phyloP scores from a whole-genome alignment of 2,888 invertebrate species.

The Palloptera scutellata region DNA sequence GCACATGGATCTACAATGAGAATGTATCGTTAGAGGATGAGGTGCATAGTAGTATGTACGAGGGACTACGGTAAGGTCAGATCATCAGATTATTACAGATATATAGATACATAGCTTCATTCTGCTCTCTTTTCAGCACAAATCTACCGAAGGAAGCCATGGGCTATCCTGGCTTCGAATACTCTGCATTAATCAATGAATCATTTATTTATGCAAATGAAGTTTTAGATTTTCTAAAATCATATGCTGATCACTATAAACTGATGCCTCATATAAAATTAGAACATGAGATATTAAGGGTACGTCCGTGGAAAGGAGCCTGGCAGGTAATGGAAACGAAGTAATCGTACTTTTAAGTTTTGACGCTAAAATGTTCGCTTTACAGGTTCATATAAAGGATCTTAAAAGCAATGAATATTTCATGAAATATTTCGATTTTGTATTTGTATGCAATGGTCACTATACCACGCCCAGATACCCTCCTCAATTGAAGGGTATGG shows the following conservation, averaged over 20 bases:
- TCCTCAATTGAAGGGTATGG: slow-evolving; percentile 72
- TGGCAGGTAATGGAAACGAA: slow-evolving; percentile 69
- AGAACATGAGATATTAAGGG: slow-evolving; percentile 68
- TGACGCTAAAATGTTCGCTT: slow-evolving; percentile 7
- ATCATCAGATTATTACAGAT: slow-evolving; percentile 4
- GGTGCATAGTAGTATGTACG: slow-evolving; percentile 93
- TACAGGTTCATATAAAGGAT: slow-evolving; percentile 56
- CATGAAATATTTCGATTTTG: slow-evolving; percentile 76
- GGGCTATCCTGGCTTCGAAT: slow-evolving; percentile 88
- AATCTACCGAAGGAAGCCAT: slow-evolving; percentile 94
- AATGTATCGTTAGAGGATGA: slow-evolving; percentile 74
- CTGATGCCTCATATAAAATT: slow-evolving; percentile 73
- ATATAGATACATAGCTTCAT: background rate
- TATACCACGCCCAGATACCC: slow-evolving; percentile 80
- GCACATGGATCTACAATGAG: slow-evolving; percentile 92
- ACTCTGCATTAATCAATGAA: slow-evolving; percentile 70
- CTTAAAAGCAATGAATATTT: slow-evolving; percentile 53
- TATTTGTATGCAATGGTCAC: slow-evolving; percentile 89
- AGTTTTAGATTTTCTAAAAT: slow-evolving; percentile 77
- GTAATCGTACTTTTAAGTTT: background rate
- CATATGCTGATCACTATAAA: slow-evolving; percentile 76
- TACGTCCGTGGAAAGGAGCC: slow-evolving; percentile 67
- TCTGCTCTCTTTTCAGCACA: slow-evolving; percentile 72
- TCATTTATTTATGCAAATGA: slow-evolving; percentile 80
- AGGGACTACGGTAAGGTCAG: slow-evolving; percentile 77